These are phyloP conservation scores for Metalampra italica DNA, from an alignment of 2,888 invertebrate species.

Conservation along the genomic window DNA sequence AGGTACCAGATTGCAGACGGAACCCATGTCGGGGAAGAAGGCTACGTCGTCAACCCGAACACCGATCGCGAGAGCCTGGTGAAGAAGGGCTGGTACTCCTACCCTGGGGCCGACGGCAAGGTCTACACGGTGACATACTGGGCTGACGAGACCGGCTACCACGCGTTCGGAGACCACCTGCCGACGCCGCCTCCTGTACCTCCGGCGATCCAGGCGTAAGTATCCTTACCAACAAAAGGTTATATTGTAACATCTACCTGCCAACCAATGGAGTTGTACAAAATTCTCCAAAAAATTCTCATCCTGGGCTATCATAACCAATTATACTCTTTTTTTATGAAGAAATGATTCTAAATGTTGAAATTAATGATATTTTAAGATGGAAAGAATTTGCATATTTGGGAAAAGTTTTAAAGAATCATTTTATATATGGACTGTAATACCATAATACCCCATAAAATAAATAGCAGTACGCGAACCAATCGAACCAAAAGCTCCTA, in stretches of 20 bases:
- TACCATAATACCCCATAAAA: too few relatives aligned
- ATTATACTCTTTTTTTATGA: too few relatives aligned
- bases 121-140: slow-evolving; percentile 65
- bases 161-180: slow-evolving; percentile 65
- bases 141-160: slow-evolving; percentile 70
- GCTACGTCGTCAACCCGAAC: slow-evolving; percentile 54
- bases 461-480: too few relatives aligned
- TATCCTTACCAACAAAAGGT: slow-evolving; percentile 12
- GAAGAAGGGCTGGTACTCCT: slow-evolving; percentile 72
- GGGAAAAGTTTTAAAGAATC: too few relatives aligned
- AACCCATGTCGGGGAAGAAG: slow-evolving; percentile 66
- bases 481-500: too few relatives aligned
- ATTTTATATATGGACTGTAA: too few relatives aligned
- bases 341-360: too few relatives aligned
- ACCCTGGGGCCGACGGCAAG: slow-evolving; percentile 57
- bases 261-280: too few relatives aligned
- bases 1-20: slow-evolving; percentile 69
- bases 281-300: too few relatives aligned
- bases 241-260: not conserved
- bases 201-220: slow-evolving; percentile 62
- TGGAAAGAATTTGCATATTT: too few relatives aligned
- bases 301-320: too few relatives aligned
- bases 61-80: slow-evolving; percentile 58
- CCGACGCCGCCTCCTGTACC: slow-evolving; percentile 65
- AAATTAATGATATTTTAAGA: too few relatives aligned